Conservation (phyloP, 2,113 vertebrate species). For the Boulengeromyrus knoepffleri region DNA sequence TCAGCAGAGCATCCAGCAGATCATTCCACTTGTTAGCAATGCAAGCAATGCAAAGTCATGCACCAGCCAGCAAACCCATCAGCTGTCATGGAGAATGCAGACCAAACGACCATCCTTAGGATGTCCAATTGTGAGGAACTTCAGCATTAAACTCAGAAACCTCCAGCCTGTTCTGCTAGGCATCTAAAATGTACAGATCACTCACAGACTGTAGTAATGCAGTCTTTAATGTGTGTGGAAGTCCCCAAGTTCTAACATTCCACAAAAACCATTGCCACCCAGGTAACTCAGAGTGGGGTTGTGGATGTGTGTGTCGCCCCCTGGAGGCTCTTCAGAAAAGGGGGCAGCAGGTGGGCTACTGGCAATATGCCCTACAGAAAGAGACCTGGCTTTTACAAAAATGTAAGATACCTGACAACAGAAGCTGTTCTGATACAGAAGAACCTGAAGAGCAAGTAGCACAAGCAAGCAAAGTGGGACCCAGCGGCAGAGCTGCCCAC, state of each 20-base stretch:
- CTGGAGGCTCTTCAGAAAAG: not conserved
- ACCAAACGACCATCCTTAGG: constrained; percentile 2
- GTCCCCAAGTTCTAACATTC: not conserved
- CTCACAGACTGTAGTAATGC: not conserved
- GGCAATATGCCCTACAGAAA: not conserved
- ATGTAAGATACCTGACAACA: not conserved
- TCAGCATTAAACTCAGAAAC: not conserved
- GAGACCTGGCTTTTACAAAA: not conserved
- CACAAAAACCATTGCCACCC: not conserved
- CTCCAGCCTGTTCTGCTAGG: not conserved
- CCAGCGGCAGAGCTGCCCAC: not conserved
- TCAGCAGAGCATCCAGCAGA: not conserved
- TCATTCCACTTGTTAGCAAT: not conserved
- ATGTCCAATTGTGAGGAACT: not conserved
- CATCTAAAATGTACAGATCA: not conserved
- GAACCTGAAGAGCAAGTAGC: not conserved
- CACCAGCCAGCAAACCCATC: constrained; percentile 29
- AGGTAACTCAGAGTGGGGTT: not conserved
- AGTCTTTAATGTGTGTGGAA: not conserved
- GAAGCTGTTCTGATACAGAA: not conserved
- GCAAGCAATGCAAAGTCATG: constrained; percentile 41
- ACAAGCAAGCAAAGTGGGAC: not conserved
- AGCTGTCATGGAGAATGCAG: not conserved
- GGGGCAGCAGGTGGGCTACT: not conserved
- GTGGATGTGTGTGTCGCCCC: not conserved